A percentile compares a stretch with the other conserved stretches of the same genome.
These are phyloP conservation scores for Onychomys arenicola DNA, from an alignment of 2,797 vertebrate species.

Conservation along the genomic window DNA sequence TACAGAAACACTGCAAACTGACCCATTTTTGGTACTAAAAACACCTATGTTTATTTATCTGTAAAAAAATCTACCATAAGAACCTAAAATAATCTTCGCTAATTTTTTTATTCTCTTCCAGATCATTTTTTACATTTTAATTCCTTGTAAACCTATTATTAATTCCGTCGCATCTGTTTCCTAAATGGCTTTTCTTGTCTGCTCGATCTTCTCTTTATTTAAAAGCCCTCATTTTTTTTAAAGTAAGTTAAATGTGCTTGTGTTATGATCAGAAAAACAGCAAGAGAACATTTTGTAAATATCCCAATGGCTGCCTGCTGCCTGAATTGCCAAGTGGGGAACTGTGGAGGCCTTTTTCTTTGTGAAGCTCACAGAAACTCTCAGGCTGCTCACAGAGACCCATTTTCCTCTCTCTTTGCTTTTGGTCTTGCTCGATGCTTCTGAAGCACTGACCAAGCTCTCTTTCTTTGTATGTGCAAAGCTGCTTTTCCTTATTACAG, in stretches of 20 bases:
- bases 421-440: constrained; percentile 17
- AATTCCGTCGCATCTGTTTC: not conserved
- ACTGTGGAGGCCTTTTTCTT: not conserved
- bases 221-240: not conserved
- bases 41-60: not conserved
- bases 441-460: not conserved
- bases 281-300: not conserved
- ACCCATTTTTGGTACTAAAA: not conserved
- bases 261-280: not conserved
- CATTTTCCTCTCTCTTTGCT: not conserved
- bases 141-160: not conserved
- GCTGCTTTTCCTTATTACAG: not conserved
- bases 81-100: not conserved
- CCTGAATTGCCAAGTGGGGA: not conserved
- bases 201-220: not conserved
- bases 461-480: not conserved
- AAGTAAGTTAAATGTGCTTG: not conserved
- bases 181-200: not conserved
- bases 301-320: not conserved
- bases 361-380: not conserved
- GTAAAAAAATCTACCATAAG: not conserved
- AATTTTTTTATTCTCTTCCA: not conserved
- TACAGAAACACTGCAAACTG: not conserved
- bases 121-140: not conserved
- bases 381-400: not conserved